These are phyloP conservation scores for Nesoenas mayeri DNA, from an alignment of 2,113 vertebrate species.

Conservation along the genomic window DNA sequence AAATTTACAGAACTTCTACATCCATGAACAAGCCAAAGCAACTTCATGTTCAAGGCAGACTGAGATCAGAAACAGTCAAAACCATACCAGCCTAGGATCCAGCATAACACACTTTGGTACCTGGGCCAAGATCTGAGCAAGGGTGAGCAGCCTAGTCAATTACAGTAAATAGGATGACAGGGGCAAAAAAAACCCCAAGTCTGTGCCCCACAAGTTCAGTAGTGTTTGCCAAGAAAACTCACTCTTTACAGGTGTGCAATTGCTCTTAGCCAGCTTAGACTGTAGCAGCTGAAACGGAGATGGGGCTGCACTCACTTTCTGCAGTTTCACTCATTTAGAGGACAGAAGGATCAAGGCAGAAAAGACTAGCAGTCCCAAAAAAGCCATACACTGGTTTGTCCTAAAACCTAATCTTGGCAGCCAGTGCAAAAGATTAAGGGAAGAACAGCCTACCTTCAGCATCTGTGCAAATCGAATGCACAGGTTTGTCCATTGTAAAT, in stretches of 20 bases:
- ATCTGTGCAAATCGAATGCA: not conserved
- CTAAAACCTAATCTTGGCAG: not conserved
- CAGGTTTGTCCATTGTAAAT: not conserved
- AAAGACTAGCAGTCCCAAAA: not conserved
- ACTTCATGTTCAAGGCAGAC: not conserved
- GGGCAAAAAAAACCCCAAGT: not conserved
- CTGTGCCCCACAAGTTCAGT: not conserved
- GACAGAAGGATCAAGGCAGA: not conserved
- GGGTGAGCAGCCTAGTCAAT: not conserved
- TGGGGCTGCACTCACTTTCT: not conserved
- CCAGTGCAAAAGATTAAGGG: not conserved
- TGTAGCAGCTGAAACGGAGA: not conserved
- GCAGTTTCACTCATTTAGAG: not conserved
- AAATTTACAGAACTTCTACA: not conserved
- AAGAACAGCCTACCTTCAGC: not conserved
- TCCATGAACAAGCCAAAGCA: not conserved
- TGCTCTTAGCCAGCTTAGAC: accelerated
- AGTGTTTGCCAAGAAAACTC: not conserved
- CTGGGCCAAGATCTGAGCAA: not conserved
- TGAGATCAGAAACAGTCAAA: not conserved
- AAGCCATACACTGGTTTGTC: not conserved
- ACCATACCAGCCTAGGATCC: not conserved
- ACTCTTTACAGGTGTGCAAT: not conserved
- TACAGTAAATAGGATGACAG: not conserved
- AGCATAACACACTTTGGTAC: not conserved